Evolutionary conservation across 2,888 invertebrate species (phyloP).

Genomic region (Thymelicus sylvestris): DNA sequence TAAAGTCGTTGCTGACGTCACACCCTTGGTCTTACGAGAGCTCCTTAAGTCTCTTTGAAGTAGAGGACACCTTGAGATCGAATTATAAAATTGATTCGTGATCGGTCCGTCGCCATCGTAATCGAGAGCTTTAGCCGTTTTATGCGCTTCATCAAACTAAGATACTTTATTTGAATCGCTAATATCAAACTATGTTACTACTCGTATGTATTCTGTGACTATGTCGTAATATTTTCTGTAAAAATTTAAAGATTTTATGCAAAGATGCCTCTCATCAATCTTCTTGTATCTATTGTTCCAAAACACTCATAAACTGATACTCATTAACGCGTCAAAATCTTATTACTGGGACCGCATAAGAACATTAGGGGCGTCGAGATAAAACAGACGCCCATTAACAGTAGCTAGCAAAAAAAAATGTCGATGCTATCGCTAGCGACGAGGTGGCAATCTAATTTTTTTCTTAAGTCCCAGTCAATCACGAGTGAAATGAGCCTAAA

Average conservation of each 20-base stretch:
- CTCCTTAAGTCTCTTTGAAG: conserved; percentile 66
- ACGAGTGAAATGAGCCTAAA: conserved; percentile 78
- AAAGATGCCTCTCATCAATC: not conserved
- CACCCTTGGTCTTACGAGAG: conserved; percentile 61
- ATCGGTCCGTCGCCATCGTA: conserved; percentile 52
- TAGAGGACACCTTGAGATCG: conserved; percentile 71
- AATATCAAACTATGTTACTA: too few relatives aligned
- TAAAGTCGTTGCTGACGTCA: conserved; percentile 83
- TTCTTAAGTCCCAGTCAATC: conserved; percentile 76
- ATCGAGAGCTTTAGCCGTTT: conserved; percentile 8
- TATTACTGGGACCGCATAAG: conserved; percentile 82
- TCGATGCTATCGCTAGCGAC: conserved; percentile 72
- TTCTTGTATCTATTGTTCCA: conserved; percentile 31
- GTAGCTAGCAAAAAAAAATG: conserved; percentile 65
- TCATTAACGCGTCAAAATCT: conserved; percentile 81
- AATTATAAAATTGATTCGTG: conserved; percentile 76
- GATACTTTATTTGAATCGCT: too few relatives aligned
- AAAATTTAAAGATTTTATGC: too few relatives aligned
- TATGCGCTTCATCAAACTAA: not conserved
- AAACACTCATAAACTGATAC: conserved; percentile 58
- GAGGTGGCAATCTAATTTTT: conserved; percentile 83
- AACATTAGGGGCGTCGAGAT: conserved; percentile 79
- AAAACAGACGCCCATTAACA: conserved; percentile 82
- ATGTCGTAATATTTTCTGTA: too few relatives aligned
- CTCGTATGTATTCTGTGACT: too few relatives aligned